These are phyloP conservation scores for Ecliptopera silaceata DNA, from an alignment of 2,888 invertebrate species.

Conservation along the genomic window DNA sequence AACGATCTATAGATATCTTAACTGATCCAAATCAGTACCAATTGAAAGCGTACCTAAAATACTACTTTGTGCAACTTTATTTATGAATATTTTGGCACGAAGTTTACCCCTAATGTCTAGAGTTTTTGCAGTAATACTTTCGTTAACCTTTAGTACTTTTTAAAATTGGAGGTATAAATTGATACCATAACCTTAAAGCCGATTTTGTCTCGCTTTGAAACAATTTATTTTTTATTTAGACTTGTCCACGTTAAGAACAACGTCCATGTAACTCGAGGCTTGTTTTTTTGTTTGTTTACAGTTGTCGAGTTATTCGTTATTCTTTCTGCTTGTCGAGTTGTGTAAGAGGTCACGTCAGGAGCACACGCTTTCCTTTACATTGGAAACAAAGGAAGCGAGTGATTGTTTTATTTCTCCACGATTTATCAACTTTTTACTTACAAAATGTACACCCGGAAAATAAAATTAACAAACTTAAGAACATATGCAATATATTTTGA, in stretches of 20 bases:
- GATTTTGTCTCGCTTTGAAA: no score
- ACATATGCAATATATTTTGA: no score
- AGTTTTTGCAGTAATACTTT: no score
- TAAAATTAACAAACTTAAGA: background rate
- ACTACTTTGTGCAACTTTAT: no score
- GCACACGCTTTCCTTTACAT: conserved; percentile 30
- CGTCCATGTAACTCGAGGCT: background rate
- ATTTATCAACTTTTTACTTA: conserved; percentile 11
- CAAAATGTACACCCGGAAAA: background rate
- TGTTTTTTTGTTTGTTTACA: conserved; percentile 21
- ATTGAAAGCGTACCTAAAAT: no score
- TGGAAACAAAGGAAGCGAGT: conserved; percentile 28
- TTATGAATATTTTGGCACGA: no score
- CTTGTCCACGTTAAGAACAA: background rate
- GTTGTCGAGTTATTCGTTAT: conserved; percentile 25
- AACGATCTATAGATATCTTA: no score
- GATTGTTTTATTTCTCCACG: conserved; percentile 23
- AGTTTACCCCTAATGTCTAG: no score
- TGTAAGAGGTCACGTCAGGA: conserved; percentile 30
- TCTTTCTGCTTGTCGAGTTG: conserved; percentile 22
- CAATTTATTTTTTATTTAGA: background rate
- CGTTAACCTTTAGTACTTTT: no score
- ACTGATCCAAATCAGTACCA: no score
- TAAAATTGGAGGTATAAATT: no score
- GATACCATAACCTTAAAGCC: no score